Evolutionary conservation across 2,888 invertebrate genomes (phyloP).

Genomic region (Crematogaster levior): DNA sequence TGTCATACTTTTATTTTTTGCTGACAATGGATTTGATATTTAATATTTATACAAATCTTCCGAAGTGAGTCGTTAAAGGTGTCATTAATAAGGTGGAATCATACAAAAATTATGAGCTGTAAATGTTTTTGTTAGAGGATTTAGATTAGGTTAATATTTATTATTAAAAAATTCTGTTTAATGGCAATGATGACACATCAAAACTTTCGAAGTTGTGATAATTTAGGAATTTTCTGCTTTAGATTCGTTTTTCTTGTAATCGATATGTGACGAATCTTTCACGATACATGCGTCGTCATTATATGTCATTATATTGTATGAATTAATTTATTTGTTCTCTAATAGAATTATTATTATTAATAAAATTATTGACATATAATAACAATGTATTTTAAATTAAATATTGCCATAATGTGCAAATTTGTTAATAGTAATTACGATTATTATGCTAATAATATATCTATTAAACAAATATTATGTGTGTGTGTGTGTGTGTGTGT

Average conservation of each 20-base stretch:
- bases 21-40: neutral
- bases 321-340: constrained; percentile 3
- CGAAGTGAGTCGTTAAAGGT: neutral
- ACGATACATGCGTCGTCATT: neutral
- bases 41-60: neutral
- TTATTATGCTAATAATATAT: constrained; percentile 28
- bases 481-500: too few relatives aligned
- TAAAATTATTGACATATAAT: neutral
- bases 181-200: neutral
- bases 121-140: neutral
- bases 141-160: neutral
- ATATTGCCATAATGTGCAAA: neutral
- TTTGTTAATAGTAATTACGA: constrained; percentile 16
- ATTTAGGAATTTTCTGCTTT: constrained; percentile 5
- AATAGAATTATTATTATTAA: constrained; percentile 12
- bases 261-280: neutral
- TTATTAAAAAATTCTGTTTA: neutral
- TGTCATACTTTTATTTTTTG: neutral
- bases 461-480: constrained; percentile 5
- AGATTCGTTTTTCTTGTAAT: constrained; percentile 1
- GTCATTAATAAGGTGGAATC: neutral
- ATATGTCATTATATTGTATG: neutral
- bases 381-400: neutral
- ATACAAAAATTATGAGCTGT: neutral
- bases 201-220: constrained; percentile 16